Percentiles rank a stretch among this genome's conserved stretches.
Evolutionary conservation across 2,797 vertebrate genomes (phyloP).

Genomic region (Lutjanus campechanus): DNA sequence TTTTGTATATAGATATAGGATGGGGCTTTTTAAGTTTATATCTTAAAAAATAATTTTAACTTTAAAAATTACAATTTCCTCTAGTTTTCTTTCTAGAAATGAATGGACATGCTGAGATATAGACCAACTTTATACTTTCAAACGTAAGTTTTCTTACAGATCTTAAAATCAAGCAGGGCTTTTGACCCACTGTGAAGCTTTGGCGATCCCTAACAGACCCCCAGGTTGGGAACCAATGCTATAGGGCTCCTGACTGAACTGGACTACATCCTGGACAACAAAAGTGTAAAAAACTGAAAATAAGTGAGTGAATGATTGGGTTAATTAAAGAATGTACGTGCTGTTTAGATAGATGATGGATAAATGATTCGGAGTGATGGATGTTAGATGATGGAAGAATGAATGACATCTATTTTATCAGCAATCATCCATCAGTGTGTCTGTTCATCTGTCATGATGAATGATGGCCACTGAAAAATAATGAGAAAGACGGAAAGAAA

Average conservation of each 20-base stretch:
- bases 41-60: too few relatives aligned
- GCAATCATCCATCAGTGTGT: conserved; percentile 30
- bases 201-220: too few relatives aligned
- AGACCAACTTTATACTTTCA: too few relatives aligned
- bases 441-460: conserved; percentile 2
- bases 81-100: too few relatives aligned
- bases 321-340: conserved; percentile 24
- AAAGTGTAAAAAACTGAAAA: neutral
- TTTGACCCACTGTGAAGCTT: too few relatives aligned
- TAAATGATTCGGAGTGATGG: conserved; percentile 28
- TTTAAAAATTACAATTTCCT: too few relatives aligned
- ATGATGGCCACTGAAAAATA: conserved; percentile 21
- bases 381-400: conserved; percentile 24
- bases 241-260: neutral
- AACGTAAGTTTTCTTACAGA: too few relatives aligned
- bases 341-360: conserved; percentile 26
- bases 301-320: neutral
- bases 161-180: too few relatives aligned
- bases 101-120: too few relatives aligned
- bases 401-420: conserved; percentile 40
- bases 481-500: neutral
- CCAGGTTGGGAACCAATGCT: too few relatives aligned
- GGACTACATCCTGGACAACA: neutral
- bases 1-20: too few relatives aligned
- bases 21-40: too few relatives aligned